phyloP scores from a whole-genome alignment of 1,140 invertebrate genomes.

The Odontomachus brunneus region DNA sequence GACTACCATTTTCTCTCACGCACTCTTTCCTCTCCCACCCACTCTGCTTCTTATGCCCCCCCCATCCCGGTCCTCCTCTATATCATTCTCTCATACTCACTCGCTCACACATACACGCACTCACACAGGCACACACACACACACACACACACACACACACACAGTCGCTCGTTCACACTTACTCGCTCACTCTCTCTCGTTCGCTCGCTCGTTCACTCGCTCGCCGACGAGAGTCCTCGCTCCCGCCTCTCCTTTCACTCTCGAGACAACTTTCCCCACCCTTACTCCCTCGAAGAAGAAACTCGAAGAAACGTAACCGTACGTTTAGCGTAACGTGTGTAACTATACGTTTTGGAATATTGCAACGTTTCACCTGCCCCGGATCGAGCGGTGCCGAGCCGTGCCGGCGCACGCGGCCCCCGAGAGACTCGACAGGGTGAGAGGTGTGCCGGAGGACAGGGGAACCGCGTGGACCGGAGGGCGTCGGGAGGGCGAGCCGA shows the following conservation, averaged over 20 bases:
- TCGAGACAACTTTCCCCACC: conserved; percentile 63
- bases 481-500: conserved; percentile 35
- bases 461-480: not conserved
- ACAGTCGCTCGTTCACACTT: not conserved
- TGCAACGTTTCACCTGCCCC: conserved; percentile 81
- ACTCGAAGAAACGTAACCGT: conserved; percentile 63
- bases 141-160: no score
- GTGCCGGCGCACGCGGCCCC: conserved; percentile 33
- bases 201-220: not conserved
- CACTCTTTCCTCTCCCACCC: not conserved
- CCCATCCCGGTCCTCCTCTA: not conserved
- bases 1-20: not conserved
- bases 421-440: not conserved
- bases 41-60: conserved; percentile 1
- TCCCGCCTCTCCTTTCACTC: conserved; percentile 67
- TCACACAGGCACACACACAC: no score
- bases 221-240: conserved; percentile 6
- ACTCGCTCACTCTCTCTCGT: not conserved
- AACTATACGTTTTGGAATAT: conserved; percentile 78
- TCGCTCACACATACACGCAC: no score
- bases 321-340: not conserved
- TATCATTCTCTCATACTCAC: no score
- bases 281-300: conserved; percentile 40
- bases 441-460: conserved; percentile 20
- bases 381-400: conserved; percentile 32